phyloP scores from a whole-genome alignment of 2,888 invertebrate genomes.

The Agonopterix heracliana region DNA sequence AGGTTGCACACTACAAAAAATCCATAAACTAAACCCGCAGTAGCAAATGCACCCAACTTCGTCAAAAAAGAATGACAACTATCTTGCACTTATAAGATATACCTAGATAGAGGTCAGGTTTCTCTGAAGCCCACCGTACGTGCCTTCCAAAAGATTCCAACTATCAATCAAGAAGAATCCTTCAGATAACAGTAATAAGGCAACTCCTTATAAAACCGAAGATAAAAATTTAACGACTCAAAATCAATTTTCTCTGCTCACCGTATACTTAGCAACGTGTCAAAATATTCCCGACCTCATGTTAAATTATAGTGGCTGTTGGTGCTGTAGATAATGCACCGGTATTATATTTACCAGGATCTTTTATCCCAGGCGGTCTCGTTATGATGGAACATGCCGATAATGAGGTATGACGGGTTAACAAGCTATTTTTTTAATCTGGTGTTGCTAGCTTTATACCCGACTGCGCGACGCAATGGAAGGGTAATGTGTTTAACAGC shows the following conservation, averaged over 20 bases:
- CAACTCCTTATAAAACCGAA: too few species aligned
- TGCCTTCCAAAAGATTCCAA: too few species aligned
- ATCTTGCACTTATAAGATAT: too few species aligned
- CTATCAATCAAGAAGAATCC: too few species aligned
- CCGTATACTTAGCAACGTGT: constrained; percentile 16
- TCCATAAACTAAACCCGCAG: too few species aligned
- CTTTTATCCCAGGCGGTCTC: constrained; percentile 29
- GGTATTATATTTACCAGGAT: constrained; percentile 12
- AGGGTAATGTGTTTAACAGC: constrained; percentile 45
- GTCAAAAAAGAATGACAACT: too few species aligned
- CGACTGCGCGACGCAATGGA: constrained; percentile 58
- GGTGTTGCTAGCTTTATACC: constrained; percentile 36
- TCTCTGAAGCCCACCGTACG: too few species aligned
- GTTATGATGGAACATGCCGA: constrained; percentile 53
- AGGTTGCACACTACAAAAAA: too few species aligned
- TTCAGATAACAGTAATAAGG: too few species aligned
- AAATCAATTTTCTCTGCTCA: constrained; percentile 2
- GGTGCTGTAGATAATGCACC: constrained; percentile 7
- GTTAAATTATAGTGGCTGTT: not conserved
- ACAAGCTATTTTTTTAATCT: constrained; percentile 50
- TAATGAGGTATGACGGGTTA: constrained; percentile 52
- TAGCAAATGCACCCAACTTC: too few species aligned
- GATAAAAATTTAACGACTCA: not conserved
- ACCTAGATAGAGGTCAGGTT: too few species aligned
- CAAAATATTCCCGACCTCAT: constrained; percentile 23